phyloP scores from a whole-genome alignment of 2,797 vertebrate genomes.

The Galagoides demidoff region DNA sequence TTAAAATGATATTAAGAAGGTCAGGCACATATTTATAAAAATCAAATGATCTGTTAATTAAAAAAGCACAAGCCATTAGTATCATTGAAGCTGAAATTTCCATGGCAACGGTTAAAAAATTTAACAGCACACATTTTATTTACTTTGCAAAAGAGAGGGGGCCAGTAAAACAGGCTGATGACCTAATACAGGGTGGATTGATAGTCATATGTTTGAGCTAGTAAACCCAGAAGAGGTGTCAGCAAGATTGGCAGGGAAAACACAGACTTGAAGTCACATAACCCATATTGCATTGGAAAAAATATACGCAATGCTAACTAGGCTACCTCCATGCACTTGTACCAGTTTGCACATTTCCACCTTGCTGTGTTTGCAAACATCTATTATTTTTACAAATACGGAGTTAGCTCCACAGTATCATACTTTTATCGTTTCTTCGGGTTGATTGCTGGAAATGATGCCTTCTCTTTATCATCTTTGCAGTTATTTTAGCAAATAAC shows the following conservation, averaged over 20 bases:
- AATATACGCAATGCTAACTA: neutral
- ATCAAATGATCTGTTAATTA: slow-evolving; percentile 85
- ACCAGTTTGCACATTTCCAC: neutral
- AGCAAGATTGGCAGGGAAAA: slow-evolving; percentile 73
- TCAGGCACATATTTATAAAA: slow-evolving; percentile 84
- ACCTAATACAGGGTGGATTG: slow-evolving; percentile 76
- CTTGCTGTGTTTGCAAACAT: neutral
- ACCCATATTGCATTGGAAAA: slow-evolving; percentile 24
- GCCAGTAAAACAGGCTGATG: slow-evolving; percentile 71
- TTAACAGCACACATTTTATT: slow-evolving; percentile 85
- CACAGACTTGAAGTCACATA: slow-evolving; percentile 59
- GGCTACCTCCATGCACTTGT: neutral
- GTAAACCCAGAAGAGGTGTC: slow-evolving; percentile 71
- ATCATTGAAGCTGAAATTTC: slow-evolving; percentile 81
- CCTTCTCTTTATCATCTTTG: neutral
- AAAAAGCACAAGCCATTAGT: slow-evolving; percentile 82
- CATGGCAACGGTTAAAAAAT: slow-evolving; percentile 78
- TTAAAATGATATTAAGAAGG: slow-evolving; percentile 84
- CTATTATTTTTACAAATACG: slow-evolving; percentile 41
- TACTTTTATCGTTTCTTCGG: neutral
- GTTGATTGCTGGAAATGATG: neutral
- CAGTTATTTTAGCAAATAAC: slow-evolving; percentile 21
- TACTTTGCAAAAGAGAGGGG: slow-evolving; percentile 80
- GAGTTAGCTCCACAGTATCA: neutral
- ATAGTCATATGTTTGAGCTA: slow-evolving; percentile 78